Conservation (phyloP, 1,140 invertebrate genomes). For the Aphelinus certus region DNA sequence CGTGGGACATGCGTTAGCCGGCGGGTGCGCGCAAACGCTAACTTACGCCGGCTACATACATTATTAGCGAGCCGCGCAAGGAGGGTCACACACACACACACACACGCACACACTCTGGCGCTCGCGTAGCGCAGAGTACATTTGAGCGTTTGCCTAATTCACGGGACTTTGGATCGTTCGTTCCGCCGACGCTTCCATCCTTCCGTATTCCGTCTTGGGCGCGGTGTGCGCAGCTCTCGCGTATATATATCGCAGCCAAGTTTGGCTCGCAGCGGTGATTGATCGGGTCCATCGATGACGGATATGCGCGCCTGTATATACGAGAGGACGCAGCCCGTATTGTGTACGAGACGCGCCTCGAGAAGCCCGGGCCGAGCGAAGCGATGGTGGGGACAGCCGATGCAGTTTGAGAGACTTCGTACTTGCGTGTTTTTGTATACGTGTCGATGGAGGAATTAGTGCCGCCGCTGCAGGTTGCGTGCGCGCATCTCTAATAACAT, state of each 20-base stretch:
- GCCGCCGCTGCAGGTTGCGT: no score
- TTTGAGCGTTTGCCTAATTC: slow-evolving; percentile 53
- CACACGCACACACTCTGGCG: not conserved
- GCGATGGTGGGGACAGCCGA: no score
- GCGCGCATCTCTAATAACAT: no score
- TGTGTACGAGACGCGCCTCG: no score
- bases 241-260: not conserved
- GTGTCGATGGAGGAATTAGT: no score
- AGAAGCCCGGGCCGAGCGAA: no score
- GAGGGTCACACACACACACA: slow-evolving; percentile 14
- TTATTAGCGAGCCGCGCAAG: slow-evolving; percentile 39
- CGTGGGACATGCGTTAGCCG: slow-evolving; percentile 45
- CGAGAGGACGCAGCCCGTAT: no score
- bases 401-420: no score
- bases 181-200: slow-evolving; percentile 16
- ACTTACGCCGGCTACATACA: slow-evolving; percentile 50
- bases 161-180: slow-evolving; percentile 29
- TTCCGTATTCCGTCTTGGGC: not conserved
- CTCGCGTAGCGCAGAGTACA: slow-evolving; percentile 36
- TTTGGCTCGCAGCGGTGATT: not conserved
- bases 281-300: no score
- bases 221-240: not conserved
- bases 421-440: no score
- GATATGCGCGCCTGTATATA: no score
- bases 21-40: slow-evolving; percentile 32